Evolutionary conservation across 1,140 invertebrate species (phyloP).

Genomic region (Lepidotrigona ventralis): DNA sequence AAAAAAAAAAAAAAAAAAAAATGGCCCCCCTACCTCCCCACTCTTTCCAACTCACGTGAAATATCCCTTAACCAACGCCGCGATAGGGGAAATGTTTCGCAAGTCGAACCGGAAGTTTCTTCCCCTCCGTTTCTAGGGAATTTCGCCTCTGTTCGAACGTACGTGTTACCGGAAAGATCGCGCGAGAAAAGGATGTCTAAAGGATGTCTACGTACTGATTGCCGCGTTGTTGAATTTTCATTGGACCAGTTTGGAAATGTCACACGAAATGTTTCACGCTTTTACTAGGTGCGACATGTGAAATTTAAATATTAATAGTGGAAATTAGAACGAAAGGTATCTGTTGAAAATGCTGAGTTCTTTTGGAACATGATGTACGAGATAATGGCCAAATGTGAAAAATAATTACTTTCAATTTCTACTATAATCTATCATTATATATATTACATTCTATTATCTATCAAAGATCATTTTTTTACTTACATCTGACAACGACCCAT

Average conservation of each 20-base stretch:
- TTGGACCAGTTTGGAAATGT: too few relatives aligned
- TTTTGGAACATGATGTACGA: too few relatives aligned
- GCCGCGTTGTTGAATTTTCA: not conserved
- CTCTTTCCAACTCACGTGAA: constrained; percentile 8
- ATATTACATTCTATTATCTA: too few relatives aligned
- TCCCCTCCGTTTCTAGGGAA: not conserved
- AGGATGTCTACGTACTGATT: not conserved
- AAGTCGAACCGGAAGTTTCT: not conserved
- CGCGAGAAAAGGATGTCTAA: not conserved
- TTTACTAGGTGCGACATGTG: too few relatives aligned
- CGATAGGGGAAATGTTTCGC: not conserved
- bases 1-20: not conserved
- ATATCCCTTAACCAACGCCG: not conserved
- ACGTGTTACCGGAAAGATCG: not conserved
- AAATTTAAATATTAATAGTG: too few relatives aligned
- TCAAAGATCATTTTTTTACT: not conserved
- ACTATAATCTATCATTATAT: too few relatives aligned
- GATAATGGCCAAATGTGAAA: too few relatives aligned
- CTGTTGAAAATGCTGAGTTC: too few relatives aligned
- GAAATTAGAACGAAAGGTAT: too few relatives aligned
- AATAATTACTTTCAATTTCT: too few relatives aligned
- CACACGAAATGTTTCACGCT: too few relatives aligned
- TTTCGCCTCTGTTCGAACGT: not conserved
- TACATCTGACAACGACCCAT: not conserved
- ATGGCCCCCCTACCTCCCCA: not conserved